A percentile compares a stretch with the other conserved stretches of the same genome.
Evolutionary conservation across 2,113 vertebrate species (phyloP).

Genomic region (Cervus canadensis): DNA sequence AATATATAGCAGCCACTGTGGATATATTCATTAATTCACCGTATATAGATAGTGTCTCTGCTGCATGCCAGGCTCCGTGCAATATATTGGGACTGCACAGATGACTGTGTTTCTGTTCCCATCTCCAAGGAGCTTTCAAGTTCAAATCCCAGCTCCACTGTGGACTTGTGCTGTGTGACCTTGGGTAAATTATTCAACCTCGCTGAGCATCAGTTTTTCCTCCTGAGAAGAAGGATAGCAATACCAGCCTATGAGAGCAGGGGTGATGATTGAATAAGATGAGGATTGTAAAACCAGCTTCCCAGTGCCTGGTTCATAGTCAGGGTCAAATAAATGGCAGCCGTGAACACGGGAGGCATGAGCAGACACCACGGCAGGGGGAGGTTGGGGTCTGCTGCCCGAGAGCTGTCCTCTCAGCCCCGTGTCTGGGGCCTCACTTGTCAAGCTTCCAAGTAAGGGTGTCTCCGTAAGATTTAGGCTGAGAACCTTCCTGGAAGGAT

Average conservation of each 20-base stretch:
- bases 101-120: neutral
- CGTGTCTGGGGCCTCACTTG: rapidly evolving
- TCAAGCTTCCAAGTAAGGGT: neutral
- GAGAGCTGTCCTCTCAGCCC: neutral
- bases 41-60: neutral
- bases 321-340: neutral
- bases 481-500: neutral
- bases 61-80: neutral
- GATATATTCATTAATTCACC: neutral
- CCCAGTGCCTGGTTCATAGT: neutral
- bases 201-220: neutral
- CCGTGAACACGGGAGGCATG: rapidly evolving
- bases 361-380: neutral
- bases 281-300: neutral
- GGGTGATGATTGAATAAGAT: neutral
- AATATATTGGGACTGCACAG: rapidly evolving
- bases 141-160: neutral
- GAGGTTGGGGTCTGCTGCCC: rapidly evolving
- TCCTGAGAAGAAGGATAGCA: neutral
- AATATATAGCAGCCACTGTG: neutral
- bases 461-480: neutral
- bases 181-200: neutral
- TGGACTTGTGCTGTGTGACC: neutral
- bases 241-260: neutral
- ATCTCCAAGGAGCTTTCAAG: neutral